A percentile compares a stretch with the other conserved stretches of the same genome.
phyloP scores from a whole-genome alignment of 1,140 invertebrate species.

The Scaptomyza hsui region DNA sequence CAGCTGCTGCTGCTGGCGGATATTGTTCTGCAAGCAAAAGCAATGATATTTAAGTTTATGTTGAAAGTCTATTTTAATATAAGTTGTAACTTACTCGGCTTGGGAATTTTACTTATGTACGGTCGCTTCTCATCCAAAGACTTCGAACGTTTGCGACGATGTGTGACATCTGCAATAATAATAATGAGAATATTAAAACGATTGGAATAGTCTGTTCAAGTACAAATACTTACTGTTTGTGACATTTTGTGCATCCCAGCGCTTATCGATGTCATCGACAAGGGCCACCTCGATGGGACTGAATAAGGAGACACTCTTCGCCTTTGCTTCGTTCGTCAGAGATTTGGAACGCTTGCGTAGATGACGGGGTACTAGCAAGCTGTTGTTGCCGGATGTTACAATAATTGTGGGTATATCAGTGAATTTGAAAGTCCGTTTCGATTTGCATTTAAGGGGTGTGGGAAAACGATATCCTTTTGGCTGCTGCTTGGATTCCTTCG shows the following conservation, averaged over 20 bases:
- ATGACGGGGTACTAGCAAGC: constrained; percentile 3
- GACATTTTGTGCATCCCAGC: constrained; percentile 23
- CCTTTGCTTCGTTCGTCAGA: neutral
- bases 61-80: no score
- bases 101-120: constrained; percentile 40
- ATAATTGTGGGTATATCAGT: neutral
- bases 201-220: no score
- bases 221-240: constrained; percentile 49
- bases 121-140: constrained; percentile 53
- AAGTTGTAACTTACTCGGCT: constrained; percentile 48
- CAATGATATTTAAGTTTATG: no score
- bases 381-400: neutral
- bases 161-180: constrained; percentile 62
- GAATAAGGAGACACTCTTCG: constrained; percentile 56
- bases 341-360: constrained; percentile 63
- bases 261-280: constrained; percentile 48
- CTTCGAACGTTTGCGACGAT: constrained; percentile 63
- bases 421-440: constrained; percentile 21
- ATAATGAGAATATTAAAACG: no score
- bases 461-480: constrained; percentile 45
- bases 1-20: neutral
- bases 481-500: neutral
- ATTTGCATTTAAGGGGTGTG: constrained; percentile 37
- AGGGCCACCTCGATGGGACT: constrained; percentile 55
- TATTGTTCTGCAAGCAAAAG: constrained; percentile 18